These are phyloP conservation scores for human DNA, from an alignment of 2,113 vertebrate genomes.

Conservation along the genomic window GRCh38 chr18:44771501-44772000, in stretches of 20 bases:
- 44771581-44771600: not conserved
- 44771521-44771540: not conserved
- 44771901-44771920: slow-evolving; percentile 53
- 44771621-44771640: not conserved
- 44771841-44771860: slow-evolving; percentile 4
- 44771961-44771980: slow-evolving; percentile 70
- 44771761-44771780: slow-evolving; percentile 51
- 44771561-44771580: not conserved
- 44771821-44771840: not conserved
- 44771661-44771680: not conserved
- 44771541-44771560: not conserved
- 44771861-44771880: slow-evolving; percentile 36
- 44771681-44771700: not conserved
- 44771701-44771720: not conserved
- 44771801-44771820: not conserved
- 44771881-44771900: slow-evolving; percentile 65
- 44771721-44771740: slow-evolving; percentile 14
- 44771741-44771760: slow-evolving; percentile 41
- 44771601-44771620: too few relatives aligned
- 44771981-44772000: slow-evolving; percentile 62
- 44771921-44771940: slow-evolving; percentile 69
- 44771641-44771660: not conserved
- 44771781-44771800: not conserved
- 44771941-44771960: slow-evolving; percentile 65
- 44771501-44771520: not conserved